Evolutionary conservation across 2,888 invertebrate genomes (phyloP), one percentile per base, ranked within the genome.

Genomic region (Trissolcus brochymenae): DNA sequence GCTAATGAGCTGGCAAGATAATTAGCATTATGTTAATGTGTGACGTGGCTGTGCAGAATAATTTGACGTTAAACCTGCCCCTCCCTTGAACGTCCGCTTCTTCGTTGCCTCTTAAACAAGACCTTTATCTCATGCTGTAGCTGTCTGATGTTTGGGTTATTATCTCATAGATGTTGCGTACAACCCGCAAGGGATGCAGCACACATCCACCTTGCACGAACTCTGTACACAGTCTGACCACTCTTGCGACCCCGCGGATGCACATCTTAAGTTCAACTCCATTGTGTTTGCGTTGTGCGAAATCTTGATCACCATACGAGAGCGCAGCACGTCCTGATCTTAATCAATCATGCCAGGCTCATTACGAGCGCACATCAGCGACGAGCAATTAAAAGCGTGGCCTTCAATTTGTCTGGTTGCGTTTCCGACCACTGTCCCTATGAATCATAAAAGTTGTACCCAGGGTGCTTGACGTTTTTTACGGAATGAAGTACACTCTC

Each of bases 21-120:
- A 88, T 88, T 89, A 89, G 87, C 87, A 89, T 88, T 88, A 88
- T 87, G 87, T 88, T 88, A 87, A 87, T 87, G 87, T 82, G 86
- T 84, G 86, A 87, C 85, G 86, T 83, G 82, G 81, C 65, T 68
- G 67, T 53, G 51, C 79, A 68, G 81, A 81, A 79, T 81, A 82
- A 81, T 82, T 84, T 79, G 82, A 82, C 83, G 84, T 86, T 87
- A 85, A 84, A 35, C 35, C 35, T 11, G 35, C 11, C 83, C 82
- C 82, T 84, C 83, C 85, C 84, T 25, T 46, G 51, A 13, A 7
- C 73, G 43, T 54, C 61, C 50, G 65, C 53, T 62, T 66, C 76
- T 75, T 62, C 75, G 60, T 61, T 83, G 81, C 79, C 82, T 84
- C 83, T 85, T 84, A 72, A 51, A 51, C 72, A 60, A 75, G 76